Evolutionary conservation across 1,140 invertebrate genomes (phyloP).

Genomic region (Cydia amplana): DNA sequence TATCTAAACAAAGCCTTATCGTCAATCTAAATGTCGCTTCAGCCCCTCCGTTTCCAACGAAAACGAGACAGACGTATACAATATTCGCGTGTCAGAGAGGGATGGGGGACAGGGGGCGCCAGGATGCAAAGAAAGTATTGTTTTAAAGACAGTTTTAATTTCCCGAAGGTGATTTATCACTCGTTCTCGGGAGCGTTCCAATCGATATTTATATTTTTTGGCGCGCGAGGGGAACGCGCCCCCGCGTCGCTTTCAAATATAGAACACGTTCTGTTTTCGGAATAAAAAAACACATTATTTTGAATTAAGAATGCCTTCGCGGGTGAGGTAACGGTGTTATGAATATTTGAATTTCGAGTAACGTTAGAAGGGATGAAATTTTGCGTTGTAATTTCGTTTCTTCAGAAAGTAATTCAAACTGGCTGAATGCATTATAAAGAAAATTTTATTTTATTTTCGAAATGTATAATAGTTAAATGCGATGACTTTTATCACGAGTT

Average conservation of each 20-base stretch:
- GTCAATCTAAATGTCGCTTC: conserved; percentile 41
- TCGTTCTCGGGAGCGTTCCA: conserved; percentile 55
- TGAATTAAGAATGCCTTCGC: conserved; percentile 71
- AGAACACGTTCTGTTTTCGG: conserved; percentile 61
- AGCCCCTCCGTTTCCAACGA: conserved; percentile 41
- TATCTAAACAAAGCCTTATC: conserved; percentile 46
- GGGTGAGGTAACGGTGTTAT: conserved; percentile 64
- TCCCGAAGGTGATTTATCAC: conserved; percentile 77
- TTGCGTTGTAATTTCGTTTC: conserved; percentile 28
- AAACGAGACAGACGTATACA: conserved; percentile 41
- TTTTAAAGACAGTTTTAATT: conserved; percentile 79
- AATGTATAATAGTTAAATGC: neutral
- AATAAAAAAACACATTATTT: conserved; percentile 61
- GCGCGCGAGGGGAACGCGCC: conserved; percentile 52
- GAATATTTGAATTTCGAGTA: conserved; percentile 62
- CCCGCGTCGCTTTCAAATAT: conserved; percentile 73
- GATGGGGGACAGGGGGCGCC: conserved; percentile 45
- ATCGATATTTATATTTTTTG: conserved; percentile 60
- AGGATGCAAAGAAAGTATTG: conserved; percentile 70
- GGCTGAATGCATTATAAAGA: conserved; percentile 3
- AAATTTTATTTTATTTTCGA: neutral
- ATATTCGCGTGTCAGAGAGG: conserved; percentile 34
- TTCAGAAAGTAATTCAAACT: conserved; percentile 29
- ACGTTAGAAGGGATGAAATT: conserved; percentile 28
- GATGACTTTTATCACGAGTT: neutral